Conservation (phyloP, 2,113 vertebrate species). For the Paraplagusia blochii region DNA sequence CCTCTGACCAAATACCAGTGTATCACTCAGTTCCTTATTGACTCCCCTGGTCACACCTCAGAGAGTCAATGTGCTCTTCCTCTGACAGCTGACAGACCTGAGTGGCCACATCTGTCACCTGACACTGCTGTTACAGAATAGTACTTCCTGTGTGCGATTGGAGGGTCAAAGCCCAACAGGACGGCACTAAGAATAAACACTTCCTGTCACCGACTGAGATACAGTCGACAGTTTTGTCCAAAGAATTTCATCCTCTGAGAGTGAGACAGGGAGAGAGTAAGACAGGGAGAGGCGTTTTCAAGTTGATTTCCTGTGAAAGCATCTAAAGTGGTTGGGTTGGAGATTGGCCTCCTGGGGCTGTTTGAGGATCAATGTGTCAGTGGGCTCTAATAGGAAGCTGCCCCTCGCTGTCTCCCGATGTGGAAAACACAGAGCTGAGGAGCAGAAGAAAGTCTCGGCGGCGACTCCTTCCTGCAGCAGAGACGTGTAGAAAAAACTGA, state of each 20-base stretch:
- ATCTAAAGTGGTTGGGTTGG: slow-evolving; percentile 47
- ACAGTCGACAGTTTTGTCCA: too few species aligned
- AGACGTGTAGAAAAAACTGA: too few species aligned
- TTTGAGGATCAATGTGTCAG: slow-evolving; percentile 57
- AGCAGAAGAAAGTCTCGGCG: neutral
- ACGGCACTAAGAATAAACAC: too few species aligned
- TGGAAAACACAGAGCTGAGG: slow-evolving; percentile 23
- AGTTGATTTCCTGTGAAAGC: slow-evolving; percentile 56
- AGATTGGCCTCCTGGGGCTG: slow-evolving; percentile 58
- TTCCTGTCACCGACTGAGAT: too few species aligned
- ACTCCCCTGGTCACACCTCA: neutral
- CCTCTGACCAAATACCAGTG: too few species aligned
- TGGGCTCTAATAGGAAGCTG: slow-evolving; percentile 49
- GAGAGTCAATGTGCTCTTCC: slow-evolving; percentile 6
- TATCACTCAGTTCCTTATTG: neutral
- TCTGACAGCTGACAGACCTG: neutral
- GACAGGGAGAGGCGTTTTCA: slow-evolving; percentile 27
- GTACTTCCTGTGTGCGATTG: neutral
- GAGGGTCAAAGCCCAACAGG: neutral
- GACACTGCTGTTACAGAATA: too few species aligned
- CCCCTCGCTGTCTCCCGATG: slow-evolving; percentile 16
- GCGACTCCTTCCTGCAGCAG: too few species aligned
- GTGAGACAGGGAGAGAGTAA: neutral
- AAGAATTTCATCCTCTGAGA: slow-evolving; percentile 22
- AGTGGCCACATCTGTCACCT: too few species aligned